These are phyloP conservation scores for Hypomesus transpacificus DNA, from an alignment of 2,113 vertebrate species.

Conservation along the genomic window DNA sequence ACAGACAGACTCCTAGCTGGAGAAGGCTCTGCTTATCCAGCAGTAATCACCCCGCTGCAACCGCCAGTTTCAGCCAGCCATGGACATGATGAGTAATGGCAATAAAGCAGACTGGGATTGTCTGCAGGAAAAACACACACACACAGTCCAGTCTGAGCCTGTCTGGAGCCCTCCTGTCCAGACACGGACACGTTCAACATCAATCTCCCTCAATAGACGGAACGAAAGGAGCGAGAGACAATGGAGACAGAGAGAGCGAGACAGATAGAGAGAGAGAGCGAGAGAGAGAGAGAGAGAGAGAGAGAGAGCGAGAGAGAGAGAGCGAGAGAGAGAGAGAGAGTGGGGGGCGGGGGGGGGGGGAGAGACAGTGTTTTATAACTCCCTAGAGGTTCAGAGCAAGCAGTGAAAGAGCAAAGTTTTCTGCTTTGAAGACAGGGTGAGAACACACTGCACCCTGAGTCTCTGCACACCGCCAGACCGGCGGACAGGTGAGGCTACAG, in stretches of 20 bases:
- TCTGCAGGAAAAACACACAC: not conserved
- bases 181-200: conserved; percentile 3
- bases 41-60: conserved; percentile 15
- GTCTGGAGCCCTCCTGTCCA: conserved; percentile 7
- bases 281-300: not conserved
- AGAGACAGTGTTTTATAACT: not conserved
- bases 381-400: not conserved
- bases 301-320: no score
- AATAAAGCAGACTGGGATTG: not conserved
- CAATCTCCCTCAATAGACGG: conserved; percentile 10
- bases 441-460: not conserved
- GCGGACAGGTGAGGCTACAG: no score
- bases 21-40: conserved; percentile 10
- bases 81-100: conserved; percentile 19
- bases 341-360: no score
- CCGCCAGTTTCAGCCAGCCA: not conserved
- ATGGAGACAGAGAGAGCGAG: not conserved
- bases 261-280: not conserved
- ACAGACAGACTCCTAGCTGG: not conserved
- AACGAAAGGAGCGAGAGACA: not conserved
- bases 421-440: not conserved
- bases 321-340: no score
- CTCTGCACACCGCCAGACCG: not conserved
- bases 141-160: not conserved
- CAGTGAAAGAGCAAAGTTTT: not conserved